These are phyloP conservation scores for Zaprionus vittiger DNA, from an alignment of 1,140 invertebrate genomes.

Conservation along the genomic window DNA sequence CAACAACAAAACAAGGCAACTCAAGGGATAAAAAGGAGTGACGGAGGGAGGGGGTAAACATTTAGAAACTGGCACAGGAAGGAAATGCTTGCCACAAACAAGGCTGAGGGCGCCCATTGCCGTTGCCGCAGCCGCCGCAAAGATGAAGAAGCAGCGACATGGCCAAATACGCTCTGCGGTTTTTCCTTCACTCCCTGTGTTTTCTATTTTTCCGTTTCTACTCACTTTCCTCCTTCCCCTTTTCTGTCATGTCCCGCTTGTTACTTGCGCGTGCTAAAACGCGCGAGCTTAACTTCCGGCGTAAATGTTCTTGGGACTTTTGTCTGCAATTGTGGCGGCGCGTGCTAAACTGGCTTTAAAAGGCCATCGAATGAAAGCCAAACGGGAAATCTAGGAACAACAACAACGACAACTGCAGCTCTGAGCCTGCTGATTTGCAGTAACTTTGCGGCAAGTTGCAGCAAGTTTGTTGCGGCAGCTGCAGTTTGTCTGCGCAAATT, in stretches of 20 bases:
- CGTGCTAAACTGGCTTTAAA: conserved; percentile 72
- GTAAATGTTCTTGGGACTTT: conserved; percentile 21
- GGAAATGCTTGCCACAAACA: conserved; percentile 57
- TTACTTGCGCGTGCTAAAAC: conserved; percentile 43
- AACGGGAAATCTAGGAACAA: conserved; percentile 55
- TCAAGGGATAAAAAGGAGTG: background rate
- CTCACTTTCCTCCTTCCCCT: background rate
- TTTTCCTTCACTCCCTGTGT: conserved; percentile 27
- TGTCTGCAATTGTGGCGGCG: conserved; percentile 43
- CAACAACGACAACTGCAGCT: background rate
- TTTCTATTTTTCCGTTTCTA: background rate
- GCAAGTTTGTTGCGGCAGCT: conserved; percentile 55
- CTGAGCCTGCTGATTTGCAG: conserved; percentile 38
- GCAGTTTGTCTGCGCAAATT: conserved; percentile 77
- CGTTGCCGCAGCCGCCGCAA: conserved; percentile 36
- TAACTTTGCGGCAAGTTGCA: conserved; percentile 44
- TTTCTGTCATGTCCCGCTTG: conserved; percentile 33
- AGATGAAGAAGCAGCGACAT: conserved; percentile 38
- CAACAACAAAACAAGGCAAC: conserved; percentile 2
- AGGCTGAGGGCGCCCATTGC: conserved; percentile 17
- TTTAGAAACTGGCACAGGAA: conserved; percentile 39
- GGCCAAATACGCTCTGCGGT: conserved; percentile 68
- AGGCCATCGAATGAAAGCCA: conserved; percentile 71
- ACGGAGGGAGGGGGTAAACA: background rate
- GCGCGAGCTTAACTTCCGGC: conserved; percentile 54